Evolutionary conservation across 2,888 invertebrate species (phyloP).

Genomic region (Phortica magna): DNA sequence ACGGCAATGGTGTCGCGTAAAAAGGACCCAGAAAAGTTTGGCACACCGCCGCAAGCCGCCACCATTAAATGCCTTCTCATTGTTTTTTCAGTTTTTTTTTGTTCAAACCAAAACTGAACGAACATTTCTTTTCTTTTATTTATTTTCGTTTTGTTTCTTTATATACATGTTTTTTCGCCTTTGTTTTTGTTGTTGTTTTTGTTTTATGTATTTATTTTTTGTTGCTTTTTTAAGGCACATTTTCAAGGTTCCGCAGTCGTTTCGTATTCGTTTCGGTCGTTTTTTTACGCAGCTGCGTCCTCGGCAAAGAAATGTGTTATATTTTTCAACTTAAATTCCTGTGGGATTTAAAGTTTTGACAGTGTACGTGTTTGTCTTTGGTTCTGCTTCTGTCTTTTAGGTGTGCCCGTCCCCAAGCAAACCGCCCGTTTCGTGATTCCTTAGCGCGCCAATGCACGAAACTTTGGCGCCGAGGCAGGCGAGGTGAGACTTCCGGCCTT

Average conservation of each 20-base stretch:
- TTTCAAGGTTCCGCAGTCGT: constrained; percentile 65
- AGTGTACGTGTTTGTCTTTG: constrained; percentile 72
- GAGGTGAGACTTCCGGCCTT: constrained; percentile 18
- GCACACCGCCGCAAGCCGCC: constrained; percentile 38
- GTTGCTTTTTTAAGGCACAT: constrained; percentile 52
- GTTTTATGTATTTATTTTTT: constrained; percentile 11
- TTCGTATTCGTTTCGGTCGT: constrained; percentile 42
- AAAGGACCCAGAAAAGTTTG: constrained; percentile 45
- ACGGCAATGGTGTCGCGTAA: constrained; percentile 21
- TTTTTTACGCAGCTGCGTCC: constrained; percentile 59
- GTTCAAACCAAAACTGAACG: constrained; percentile 7
- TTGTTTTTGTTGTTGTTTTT: background rate
- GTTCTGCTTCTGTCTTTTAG: constrained; percentile 58
- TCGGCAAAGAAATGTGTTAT: constrained; percentile 63
- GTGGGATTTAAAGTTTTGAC: constrained; percentile 75
- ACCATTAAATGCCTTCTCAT: constrained; percentile 51
- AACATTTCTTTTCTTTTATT: constrained; percentile 24
- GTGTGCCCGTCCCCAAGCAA: constrained; percentile 43
- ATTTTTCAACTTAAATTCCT: constrained; percentile 74
- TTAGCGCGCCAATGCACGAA: background rate
- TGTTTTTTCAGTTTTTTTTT: constrained; percentile 51
- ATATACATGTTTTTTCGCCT: constrained; percentile 20
- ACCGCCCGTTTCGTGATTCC: too few species aligned
- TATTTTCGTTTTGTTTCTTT: constrained; percentile 3
- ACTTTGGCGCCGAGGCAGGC: constrained; percentile 1